Percentiles rank a stretch among this genome's conserved stretches.
Conservation (phyloP, 2,113 vertebrate species). For the Glaucidium brasilianum region DNA sequence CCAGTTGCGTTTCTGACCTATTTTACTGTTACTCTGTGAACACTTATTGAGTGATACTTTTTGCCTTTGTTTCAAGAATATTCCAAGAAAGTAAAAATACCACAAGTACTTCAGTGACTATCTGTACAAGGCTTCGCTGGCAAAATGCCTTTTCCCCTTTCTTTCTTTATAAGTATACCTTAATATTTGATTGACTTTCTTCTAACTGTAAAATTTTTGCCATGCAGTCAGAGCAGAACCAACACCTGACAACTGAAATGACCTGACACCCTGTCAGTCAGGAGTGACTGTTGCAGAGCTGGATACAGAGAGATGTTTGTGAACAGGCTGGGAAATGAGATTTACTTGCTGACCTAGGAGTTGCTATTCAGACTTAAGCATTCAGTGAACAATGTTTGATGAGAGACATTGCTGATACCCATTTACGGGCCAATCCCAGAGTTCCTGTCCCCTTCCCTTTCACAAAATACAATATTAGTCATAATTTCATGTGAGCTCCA, state of each 20-base stretch:
- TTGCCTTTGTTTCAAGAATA: not conserved
- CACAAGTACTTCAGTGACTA: not conserved
- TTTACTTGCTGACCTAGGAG: not conserved
- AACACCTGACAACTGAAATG: not conserved
- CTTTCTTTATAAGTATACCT: not conserved
- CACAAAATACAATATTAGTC: not conserved
- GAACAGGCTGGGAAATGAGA: not conserved
- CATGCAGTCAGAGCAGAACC: not conserved
- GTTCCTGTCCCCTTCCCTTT: not conserved
- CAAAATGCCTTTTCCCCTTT: not conserved
- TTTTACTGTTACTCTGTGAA: slow-evolving; percentile 7
- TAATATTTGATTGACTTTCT: not conserved
- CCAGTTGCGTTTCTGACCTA: slow-evolving; percentile 34
- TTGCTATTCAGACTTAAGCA: not conserved
- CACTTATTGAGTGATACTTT: not conserved
- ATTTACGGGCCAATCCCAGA: not conserved
- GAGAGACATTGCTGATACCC: not conserved
- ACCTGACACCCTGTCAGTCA: not conserved
- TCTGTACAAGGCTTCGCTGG: not conserved
- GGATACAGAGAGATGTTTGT: not conserved
- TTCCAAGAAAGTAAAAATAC: not conserved
- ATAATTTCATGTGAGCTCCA: not conserved
- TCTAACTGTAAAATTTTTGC: not conserved
- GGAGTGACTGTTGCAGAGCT: not conserved
- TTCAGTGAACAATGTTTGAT: not conserved